Base-by-base conservation (phyloP, 2,797 vertebrate species). In the Amazona finschi region DNA sequence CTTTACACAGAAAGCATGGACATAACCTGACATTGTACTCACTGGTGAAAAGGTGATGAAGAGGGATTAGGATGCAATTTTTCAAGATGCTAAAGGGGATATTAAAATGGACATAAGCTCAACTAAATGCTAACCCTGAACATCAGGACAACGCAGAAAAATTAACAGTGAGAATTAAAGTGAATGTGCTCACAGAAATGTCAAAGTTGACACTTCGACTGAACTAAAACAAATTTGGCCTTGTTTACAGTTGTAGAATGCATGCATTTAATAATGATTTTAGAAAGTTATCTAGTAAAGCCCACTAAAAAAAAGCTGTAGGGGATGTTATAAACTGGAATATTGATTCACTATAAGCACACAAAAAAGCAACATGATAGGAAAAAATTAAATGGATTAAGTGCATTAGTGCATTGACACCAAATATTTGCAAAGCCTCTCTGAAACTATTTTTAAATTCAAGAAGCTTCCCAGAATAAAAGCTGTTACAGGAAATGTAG, bases 61-160 rank as follows among this genome's bases (percentile, higher is more conserved):
- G 90, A 93, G 86, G 83, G 94, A 41, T 91, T 89, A 86, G 64
- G 85, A 90, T 88, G 91, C 64, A 76, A 82, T 39, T 47, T 93
- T 91, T 86, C 90, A 90, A 80, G 87, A 22, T 60, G 93, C 95
- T 94, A 13, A 87, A 96, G 87, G 70, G 87, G 83, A 93, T 82
- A 87, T 92, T 57, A 44, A 82, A 94, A 89, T 16, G 88, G 78
- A 87, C 60, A 73, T 25, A 31, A 96, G 75, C 94, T 94, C 84
- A 90, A 64, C 90, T 81, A 88, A 58, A 36, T 8, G 62, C 66
- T 69, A 76, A 66, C 12, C 39, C 44, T 19, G 55, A 64, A 53
- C 83, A 41, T 43, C 58, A 81, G 83, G 50, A n/a, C 27, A 80
- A 46, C 0, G 20, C 65, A 83, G 52, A 52, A 67, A 81, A 77